These are phyloP conservation scores for Nothoprocta pentlandii DNA, from an alignment of 2,113 vertebrate species.

Conservation along the genomic window DNA sequence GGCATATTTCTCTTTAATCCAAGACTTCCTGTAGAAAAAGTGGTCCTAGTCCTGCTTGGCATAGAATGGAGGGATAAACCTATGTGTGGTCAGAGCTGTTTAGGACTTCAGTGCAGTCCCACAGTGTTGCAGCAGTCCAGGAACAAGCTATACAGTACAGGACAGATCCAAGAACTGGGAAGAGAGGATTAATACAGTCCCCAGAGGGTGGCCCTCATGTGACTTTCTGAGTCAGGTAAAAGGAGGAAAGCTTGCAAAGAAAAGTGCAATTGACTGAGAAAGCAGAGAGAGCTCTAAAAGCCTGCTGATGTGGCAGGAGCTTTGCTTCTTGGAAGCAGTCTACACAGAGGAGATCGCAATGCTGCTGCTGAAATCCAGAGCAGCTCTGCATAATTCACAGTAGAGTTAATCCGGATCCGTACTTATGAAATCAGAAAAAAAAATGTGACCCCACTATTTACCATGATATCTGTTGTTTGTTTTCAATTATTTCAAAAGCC, in stretches of 20 bases:
- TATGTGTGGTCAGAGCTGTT: conserved; percentile 20
- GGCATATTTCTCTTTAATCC: neutral
- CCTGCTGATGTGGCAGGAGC: conserved; percentile 43
- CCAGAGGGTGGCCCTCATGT: neutral
- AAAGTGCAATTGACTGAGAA: conserved; percentile 27
- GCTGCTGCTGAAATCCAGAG: neutral
- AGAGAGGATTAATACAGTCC: conserved; percentile 15
- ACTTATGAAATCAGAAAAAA: conserved; percentile 51
- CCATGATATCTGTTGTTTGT: conserved; percentile 6
- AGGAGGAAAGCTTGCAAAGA: conserved; percentile 26
- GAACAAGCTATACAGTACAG: neutral
- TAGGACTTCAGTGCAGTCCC: conserved; percentile 20
- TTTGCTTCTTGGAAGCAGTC: conserved; percentile 44
- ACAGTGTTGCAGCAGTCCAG: neutral
- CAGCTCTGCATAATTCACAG: conserved; percentile 35
- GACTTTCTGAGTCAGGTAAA: conserved; percentile 41
- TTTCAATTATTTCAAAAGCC: conserved; percentile 33
- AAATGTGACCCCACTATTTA: neutral
- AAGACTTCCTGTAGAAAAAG: neutral
- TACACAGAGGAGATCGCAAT: conserved; percentile 37
- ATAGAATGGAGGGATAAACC: neutral
- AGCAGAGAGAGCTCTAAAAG: conserved; percentile 37
- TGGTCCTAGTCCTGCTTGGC: neutral
- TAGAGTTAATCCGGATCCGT: conserved; percentile 45
- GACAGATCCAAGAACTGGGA: neutral